phyloP scores from a whole-genome alignment of 2,113 vertebrate genomes.

The Rhinoderma darwinii region DNA sequence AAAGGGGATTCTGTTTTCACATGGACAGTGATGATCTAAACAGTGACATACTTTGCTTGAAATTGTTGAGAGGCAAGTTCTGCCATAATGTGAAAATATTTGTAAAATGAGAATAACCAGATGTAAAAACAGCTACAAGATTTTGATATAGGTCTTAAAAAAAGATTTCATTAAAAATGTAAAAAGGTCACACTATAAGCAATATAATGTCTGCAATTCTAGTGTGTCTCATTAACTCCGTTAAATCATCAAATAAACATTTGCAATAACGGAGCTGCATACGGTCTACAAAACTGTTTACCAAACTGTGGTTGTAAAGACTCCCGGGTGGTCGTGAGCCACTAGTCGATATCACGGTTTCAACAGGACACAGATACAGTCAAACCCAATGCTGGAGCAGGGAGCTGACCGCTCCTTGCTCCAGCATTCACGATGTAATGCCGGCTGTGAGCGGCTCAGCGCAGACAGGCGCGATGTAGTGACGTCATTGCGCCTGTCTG shows the following conservation, averaged over 20 bases:
- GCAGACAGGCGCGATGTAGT: too few species aligned
- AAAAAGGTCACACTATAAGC: not conserved
- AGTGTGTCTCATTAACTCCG: not conserved
- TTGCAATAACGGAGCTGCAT: too few species aligned
- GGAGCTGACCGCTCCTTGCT: too few species aligned
- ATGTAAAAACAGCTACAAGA: not conserved
- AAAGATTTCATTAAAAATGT: not conserved
- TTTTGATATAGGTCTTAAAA: not conserved
- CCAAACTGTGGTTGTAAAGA: too few species aligned
- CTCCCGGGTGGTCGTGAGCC: too few species aligned
- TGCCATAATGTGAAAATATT: not conserved
- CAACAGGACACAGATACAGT: too few species aligned
- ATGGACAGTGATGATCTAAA: conserved; percentile 59
- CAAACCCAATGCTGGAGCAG: too few species aligned
- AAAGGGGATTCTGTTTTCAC: conserved; percentile 41
- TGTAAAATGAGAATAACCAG: not conserved
- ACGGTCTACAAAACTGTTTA: too few species aligned
- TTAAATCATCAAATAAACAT: not conserved
- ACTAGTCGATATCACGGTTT: too few species aligned
- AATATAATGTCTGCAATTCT: not conserved
- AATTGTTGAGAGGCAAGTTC: not conserved
- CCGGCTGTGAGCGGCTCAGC: too few species aligned
- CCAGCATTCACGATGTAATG: too few species aligned
- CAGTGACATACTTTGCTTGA: not conserved
- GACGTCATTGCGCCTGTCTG: too few species aligned